Conservation (phyloP, 1,140 invertebrate genomes). For the Neodiprion virginianus region DNA sequence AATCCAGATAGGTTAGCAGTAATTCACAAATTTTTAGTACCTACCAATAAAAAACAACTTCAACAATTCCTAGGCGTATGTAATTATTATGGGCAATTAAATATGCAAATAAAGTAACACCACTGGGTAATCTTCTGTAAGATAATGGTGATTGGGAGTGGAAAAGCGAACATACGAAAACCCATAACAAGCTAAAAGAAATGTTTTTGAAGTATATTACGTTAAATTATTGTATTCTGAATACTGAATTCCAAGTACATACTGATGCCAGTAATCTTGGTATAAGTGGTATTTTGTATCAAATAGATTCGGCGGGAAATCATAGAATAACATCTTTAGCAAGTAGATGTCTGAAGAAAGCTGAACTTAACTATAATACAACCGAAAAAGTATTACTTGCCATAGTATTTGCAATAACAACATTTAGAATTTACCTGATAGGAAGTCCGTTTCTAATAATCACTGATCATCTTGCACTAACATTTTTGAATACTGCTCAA, state of each 20-base stretch:
- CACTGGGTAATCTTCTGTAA: slow-evolving; percentile 22
- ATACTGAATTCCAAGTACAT: not conserved
- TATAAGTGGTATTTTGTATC: slow-evolving; percentile 18
- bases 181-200: slow-evolving; percentile 21
- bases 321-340: not conserved
- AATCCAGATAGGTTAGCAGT: slow-evolving; percentile 40
- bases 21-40: slow-evolving; percentile 42
- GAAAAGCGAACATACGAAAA: slow-evolving; percentile 11
- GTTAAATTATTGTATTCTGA: slow-evolving; percentile 15
- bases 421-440: too few species aligned
- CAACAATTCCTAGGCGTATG: slow-evolving; percentile 20
- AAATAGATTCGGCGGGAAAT: not conserved
- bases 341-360: slow-evolving; percentile 11
- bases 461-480: too few species aligned
- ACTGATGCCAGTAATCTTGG: slow-evolving; percentile 10
- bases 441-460: too few species aligned
- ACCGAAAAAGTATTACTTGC: slow-evolving; percentile 16
- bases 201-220: slow-evolving; percentile 18
- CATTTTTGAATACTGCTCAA: too few species aligned
- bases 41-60: slow-evolving; percentile 27
- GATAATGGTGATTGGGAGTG: slow-evolving; percentile 8
- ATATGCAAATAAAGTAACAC: slow-evolving; percentile 16
- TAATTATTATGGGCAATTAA: slow-evolving; percentile 24
- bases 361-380: slow-evolving; percentile 14
- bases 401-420: not conserved